A percentile compares a stretch with the other conserved stretches of the same genome.
Conservation (phyloP, 1,140 invertebrate species). For the Thereuonema tuberculata region DNA sequence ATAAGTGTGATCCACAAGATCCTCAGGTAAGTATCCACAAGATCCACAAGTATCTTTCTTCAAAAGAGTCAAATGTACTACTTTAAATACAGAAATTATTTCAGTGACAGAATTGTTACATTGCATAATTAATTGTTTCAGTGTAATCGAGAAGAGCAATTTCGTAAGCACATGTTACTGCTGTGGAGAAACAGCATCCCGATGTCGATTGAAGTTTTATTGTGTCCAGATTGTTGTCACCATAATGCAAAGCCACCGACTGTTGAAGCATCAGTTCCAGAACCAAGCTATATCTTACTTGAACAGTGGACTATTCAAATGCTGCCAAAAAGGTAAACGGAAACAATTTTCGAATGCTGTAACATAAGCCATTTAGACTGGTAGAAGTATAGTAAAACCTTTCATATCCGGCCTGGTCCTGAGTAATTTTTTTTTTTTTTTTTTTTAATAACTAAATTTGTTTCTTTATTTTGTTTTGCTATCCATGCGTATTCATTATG, state of each 20-base stretch:
- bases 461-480: background rate
- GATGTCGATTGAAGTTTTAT: slow-evolving; percentile 55
- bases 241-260: slow-evolving; percentile 26
- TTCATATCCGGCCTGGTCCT: background rate
- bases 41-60: background rate
- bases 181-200: slow-evolving; percentile 45
- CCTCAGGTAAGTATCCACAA: slow-evolving; percentile 32
- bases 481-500: too few relatives aligned
- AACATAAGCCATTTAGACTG: too few relatives aligned
- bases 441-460: too few relatives aligned
- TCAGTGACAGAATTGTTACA: slow-evolving; percentile 6
- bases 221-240: slow-evolving; percentile 51
- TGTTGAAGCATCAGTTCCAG: slow-evolving; percentile 31
- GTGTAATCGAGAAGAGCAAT: slow-evolving; percentile 40
- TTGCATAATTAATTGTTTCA: slow-evolving; percentile 15
- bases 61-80: background rate
- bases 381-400: background rate
- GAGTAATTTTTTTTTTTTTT: background rate
- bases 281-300: slow-evolving; percentile 42
- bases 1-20: slow-evolving; percentile 40
- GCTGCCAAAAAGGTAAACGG: slow-evolving; percentile 43
- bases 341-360: too few relatives aligned
- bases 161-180: slow-evolving; percentile 36
- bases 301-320: slow-evolving; percentile 59
- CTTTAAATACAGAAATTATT: background rate